phyloP scores from a whole-genome alignment of 2,888 invertebrate species.

The Xylota sylvarum region DNA sequence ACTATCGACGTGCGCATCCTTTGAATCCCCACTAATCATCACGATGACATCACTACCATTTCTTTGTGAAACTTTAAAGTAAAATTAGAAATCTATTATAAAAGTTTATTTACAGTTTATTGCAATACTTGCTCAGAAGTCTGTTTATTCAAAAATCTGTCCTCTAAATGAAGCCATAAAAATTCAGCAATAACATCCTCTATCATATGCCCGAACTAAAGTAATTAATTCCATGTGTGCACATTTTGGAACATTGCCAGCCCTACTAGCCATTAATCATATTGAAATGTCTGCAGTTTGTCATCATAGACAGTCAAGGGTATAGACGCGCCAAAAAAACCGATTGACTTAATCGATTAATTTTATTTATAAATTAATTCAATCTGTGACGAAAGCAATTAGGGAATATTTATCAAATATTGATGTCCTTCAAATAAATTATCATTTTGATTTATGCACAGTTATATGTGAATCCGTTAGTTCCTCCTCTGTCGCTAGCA shows the following conservation, averaged over 20 bases:
- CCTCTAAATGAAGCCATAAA: background rate
- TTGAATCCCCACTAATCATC: no score
- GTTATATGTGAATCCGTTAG: no score
- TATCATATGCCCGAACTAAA: background rate
- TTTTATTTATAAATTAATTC: background rate
- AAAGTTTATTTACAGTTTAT: no score
- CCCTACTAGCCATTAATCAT: slow-evolving; percentile 9
- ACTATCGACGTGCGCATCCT: no score
- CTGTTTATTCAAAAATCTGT: background rate
- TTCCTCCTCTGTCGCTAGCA: no score
- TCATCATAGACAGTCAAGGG: background rate
- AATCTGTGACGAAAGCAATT: background rate
- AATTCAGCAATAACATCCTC: background rate
- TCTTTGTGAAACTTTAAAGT: background rate
- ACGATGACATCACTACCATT: no score
- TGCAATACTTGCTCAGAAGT: background rate
- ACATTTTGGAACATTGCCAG: slow-evolving; percentile 4
- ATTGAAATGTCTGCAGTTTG: background rate
- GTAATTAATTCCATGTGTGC: slow-evolving; percentile 14
- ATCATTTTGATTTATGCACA: background rate
- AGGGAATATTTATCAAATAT: background rate
- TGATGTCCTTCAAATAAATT: background rate
- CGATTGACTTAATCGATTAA: slow-evolving; percentile 1
- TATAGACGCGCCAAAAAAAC: background rate
- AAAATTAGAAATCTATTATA: background rate